phyloP scores from a whole-genome alignment of 2,888 invertebrate genomes.

The Drosophila monieri region DNA sequence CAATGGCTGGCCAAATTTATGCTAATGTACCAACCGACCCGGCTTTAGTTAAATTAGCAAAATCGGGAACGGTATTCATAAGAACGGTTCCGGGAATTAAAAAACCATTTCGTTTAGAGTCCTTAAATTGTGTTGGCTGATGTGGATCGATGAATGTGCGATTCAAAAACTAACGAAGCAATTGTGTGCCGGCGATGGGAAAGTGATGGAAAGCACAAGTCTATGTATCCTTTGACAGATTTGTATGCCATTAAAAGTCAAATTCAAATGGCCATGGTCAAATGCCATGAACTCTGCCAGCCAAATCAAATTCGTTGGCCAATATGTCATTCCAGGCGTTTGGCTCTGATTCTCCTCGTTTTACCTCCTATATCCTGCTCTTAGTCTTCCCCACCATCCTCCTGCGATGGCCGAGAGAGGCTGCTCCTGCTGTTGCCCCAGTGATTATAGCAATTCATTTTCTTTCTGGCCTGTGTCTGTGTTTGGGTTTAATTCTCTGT shows the following conservation, averaged over 20 bases:
- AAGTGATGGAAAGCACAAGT: neutral
- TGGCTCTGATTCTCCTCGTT: neutral
- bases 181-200: conserved; percentile 50
- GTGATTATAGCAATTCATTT: conserved; percentile 50
- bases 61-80: conserved; percentile 21
- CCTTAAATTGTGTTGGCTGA: conserved; percentile 30
- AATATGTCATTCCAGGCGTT: conserved; percentile 46
- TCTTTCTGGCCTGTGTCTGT: conserved; percentile 6
- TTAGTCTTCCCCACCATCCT: neutral
- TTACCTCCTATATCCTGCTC: conserved; percentile 3
- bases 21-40: conserved; percentile 28
- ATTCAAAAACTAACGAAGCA: conserved; percentile 65
- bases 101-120: conserved; percentile 25
- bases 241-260: conserved; percentile 28
- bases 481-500: conserved; percentile 4
- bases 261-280: conserved; percentile 38
- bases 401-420: neutral
- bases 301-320: conserved; percentile 47
- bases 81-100: conserved; percentile 35
- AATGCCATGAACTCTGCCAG: conserved; percentile 33
- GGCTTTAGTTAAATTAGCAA: conserved; percentile 26
- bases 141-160: conserved; percentile 5
- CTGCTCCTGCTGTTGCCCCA: conserved; percentile 31
- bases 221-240: conserved; percentile 4
- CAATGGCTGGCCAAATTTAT: conserved; percentile 40